A percentile compares a stretch with the other conserved stretches of the same genome.
Conservation (phyloP, 2,888 invertebrate genomes). For the Fragum whitleyi region DNA sequence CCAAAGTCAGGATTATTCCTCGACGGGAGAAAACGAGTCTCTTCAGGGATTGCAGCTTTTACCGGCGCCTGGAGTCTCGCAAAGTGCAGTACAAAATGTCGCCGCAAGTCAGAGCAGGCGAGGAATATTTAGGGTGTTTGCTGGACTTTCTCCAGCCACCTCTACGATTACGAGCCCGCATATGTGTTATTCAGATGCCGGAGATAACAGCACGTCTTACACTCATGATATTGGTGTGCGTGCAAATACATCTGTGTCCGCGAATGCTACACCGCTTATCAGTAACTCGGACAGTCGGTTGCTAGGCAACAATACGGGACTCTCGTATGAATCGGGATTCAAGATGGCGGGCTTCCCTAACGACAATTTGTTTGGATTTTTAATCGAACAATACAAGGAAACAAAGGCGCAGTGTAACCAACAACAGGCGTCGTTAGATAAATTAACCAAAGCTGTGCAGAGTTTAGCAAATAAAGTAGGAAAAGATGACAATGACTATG, state of each 20-base stretch:
- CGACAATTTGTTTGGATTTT: too few relatives aligned
- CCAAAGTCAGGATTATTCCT: not conserved
- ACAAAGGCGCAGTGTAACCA: too few relatives aligned
- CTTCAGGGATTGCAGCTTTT: constrained; percentile 12
- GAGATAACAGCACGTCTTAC: not conserved
- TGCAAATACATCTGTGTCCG: not conserved
- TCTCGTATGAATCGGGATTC: too few relatives aligned
- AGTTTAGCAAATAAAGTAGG: not conserved
- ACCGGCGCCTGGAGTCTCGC: not conserved
- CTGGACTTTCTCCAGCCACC: constrained; percentile 8
- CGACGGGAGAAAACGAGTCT: not conserved
- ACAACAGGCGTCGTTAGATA: constrained; percentile 6
- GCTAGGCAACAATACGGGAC: too few relatives aligned
- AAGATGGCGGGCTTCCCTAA: not conserved
- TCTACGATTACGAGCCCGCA: not conserved
- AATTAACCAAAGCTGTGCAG: not conserved
- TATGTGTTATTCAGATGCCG: not conserved
- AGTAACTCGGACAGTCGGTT: too few relatives aligned
- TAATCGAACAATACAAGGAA: too few relatives aligned
- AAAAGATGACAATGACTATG: not conserved
- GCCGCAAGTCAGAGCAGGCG: not conserved
- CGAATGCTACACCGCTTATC: not conserved
- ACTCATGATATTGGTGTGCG: not conserved
- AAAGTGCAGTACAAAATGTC: too few relatives aligned
- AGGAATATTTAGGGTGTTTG: not conserved